Evolutionary conservation across 2,888 invertebrate species (phyloP).

Genomic region (Netelia inedita): DNA sequence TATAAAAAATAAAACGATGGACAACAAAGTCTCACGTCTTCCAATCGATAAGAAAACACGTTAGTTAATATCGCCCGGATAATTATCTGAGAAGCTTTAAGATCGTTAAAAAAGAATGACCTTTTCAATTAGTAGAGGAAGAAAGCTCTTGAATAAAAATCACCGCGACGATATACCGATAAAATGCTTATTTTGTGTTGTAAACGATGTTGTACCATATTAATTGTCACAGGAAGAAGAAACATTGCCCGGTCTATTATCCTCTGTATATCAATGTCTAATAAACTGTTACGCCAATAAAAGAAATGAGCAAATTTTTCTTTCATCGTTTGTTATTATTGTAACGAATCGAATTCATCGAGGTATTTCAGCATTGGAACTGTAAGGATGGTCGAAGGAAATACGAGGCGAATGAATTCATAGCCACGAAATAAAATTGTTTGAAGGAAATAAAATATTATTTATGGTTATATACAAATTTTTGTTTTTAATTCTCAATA

Average conservation of each 20-base stretch:
- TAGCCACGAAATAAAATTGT: too few relatives aligned
- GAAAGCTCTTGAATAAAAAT: slow-evolving; percentile 65
- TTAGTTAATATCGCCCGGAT: slow-evolving; percentile 61
- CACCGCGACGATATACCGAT: slow-evolving; percentile 54
- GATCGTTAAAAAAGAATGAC: slow-evolving; percentile 40
- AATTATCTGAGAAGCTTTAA: slow-evolving; percentile 18
- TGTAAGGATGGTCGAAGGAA: too few relatives aligned
- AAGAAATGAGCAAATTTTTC: slow-evolving; percentile 2
- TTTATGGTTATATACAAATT: too few relatives aligned
- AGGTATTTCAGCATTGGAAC: too few relatives aligned
- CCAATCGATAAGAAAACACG: slow-evolving; percentile 76
- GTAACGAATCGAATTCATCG: background rate
- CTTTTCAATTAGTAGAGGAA: slow-evolving; percentile 12
- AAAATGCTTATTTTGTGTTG: slow-evolving; percentile 76
- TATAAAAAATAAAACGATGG: slow-evolving; percentile 66
- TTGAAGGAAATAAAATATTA: too few relatives aligned
- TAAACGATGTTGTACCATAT: slow-evolving; percentile 76
- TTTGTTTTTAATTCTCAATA: too few relatives aligned
- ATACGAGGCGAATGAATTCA: too few relatives aligned
- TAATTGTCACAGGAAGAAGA: slow-evolving; percentile 75
- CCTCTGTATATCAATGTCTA: slow-evolving; percentile 85
- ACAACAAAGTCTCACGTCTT: slow-evolving; percentile 84
- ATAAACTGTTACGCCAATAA: slow-evolving; percentile 82
- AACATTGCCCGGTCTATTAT: slow-evolving; percentile 80
- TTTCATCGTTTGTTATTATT: background rate